Conservation (phyloP, 2,888 invertebrate species). For the Aleiodes testaceus region DNA sequence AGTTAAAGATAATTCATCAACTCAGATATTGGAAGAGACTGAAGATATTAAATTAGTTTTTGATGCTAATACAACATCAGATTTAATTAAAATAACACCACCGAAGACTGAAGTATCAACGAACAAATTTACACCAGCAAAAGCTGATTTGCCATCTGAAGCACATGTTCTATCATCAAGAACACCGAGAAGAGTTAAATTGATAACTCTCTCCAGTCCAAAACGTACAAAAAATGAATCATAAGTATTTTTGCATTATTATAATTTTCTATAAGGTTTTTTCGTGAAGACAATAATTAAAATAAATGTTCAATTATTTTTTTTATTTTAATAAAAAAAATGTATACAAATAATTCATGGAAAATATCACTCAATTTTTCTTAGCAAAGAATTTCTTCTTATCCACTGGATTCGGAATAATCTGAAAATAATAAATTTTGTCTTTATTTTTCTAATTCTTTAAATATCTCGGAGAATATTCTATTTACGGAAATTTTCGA, state of each 20-base stretch:
- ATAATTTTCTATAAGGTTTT: not conserved
- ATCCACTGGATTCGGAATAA: slow-evolving; percentile 86
- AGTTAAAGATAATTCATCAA: not conserved
- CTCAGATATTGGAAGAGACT: slow-evolving; percentile 70
- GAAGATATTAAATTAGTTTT: slow-evolving; percentile 78
- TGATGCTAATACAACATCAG: slow-evolving; percentile 46
- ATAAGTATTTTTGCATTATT: not conserved
- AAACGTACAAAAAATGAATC: slow-evolving; percentile 78
- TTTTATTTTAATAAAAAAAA: slow-evolving; percentile 49
- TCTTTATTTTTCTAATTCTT: slow-evolving; percentile 27
- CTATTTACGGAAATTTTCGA: too few species aligned
- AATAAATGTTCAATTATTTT: slow-evolving; percentile 39
- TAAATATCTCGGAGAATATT: too few species aligned
- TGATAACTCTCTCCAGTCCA: slow-evolving; percentile 86
- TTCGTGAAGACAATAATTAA: slow-evolving; percentile 27
- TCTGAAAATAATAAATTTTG: slow-evolving; percentile 76
- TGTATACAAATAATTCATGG: slow-evolving; percentile 31
- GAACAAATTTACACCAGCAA: slow-evolving; percentile 57
- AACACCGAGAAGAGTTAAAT: slow-evolving; percentile 80
- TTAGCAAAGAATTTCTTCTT: slow-evolving; percentile 88
- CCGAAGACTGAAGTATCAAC: slow-evolving; percentile 46
- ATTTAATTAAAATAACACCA: not conserved
- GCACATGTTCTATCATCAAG: slow-evolving; percentile 67
- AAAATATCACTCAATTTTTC: slow-evolving; percentile 61
- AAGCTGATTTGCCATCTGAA: slow-evolving; percentile 53